A percentile compares a stretch with the other conserved stretches of the same genome.
phyloP scores from a whole-genome alignment of 2,113 vertebrate species.

The Nanorana parkeri region DNA sequence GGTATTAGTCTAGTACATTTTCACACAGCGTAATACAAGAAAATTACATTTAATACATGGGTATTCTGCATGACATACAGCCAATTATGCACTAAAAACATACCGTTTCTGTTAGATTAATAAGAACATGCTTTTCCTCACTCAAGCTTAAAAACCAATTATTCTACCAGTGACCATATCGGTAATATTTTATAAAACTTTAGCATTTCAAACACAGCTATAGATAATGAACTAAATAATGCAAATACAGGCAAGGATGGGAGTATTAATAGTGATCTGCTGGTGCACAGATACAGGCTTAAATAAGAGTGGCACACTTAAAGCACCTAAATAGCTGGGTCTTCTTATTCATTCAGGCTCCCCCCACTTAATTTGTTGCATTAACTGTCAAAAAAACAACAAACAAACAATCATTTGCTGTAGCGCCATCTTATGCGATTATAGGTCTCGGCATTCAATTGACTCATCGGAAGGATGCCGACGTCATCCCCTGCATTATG shows the following conservation, averaged over 20 bases:
- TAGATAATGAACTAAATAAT: background rate
- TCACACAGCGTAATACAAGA: slow-evolving; percentile 39
- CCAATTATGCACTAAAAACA: slow-evolving; percentile 37
- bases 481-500: no score
- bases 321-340: no score
- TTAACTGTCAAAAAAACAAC: no score
- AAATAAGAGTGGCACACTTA: background rate
- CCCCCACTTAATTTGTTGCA: no score
- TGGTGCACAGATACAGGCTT: background rate
- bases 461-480: no score
- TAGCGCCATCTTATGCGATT: no score
- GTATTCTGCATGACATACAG: slow-evolving; percentile 28
- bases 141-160: background rate
- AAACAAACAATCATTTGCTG: no score
- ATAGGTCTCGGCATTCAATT: no score
- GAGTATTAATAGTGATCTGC: background rate
- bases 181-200: background rate
- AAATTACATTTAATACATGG: slow-evolving; percentile 47
- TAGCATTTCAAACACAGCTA: background rate
- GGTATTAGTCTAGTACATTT: slow-evolving; percentile 53
- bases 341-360: no score
- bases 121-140: background rate
- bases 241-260: background rate
- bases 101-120: slow-evolving; percentile 25
- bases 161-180: background rate